These are phyloP conservation scores for Anabacerthia variegaticeps DNA, from an alignment of 2,797 vertebrate genomes.

Conservation along the genomic window DNA sequence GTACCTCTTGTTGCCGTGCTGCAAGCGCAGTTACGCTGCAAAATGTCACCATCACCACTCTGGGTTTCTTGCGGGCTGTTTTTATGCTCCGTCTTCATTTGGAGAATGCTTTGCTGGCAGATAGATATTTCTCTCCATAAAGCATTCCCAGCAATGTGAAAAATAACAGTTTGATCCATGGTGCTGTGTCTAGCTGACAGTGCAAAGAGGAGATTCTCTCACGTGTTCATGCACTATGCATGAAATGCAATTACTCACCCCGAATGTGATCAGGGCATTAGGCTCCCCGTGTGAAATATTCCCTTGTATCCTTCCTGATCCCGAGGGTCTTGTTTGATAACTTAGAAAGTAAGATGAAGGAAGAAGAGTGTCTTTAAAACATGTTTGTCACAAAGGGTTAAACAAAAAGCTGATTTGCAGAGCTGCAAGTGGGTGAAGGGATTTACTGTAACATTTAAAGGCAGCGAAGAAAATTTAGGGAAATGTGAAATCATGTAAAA, in stretches of 20 bases:
- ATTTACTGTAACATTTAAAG: constrained; percentile 3
- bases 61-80: not conserved
- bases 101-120: constrained; percentile 62
- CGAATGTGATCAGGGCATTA: not conserved
- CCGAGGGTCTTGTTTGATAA: not conserved
- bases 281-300: not conserved
- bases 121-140: constrained; percentile 38
- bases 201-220: constrained; percentile 26
- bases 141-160: constrained; percentile 26
- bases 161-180: constrained; percentile 42
- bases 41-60: constrained; percentile 31
- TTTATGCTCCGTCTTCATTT: constrained; percentile 63
- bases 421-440: not conserved
- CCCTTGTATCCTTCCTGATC: not conserved
- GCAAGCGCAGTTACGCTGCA: constrained; percentile 2
- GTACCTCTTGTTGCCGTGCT: not conserved
- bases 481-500: constrained; percentile 37
- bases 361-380: not conserved
- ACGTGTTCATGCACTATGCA: constrained; percentile 23
- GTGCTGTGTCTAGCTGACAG: constrained; percentile 27
- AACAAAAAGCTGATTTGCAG: constrained; percentile 20
- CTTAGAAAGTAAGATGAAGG: not conserved
- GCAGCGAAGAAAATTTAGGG: not conserved
- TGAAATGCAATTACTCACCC: constrained; percentile 35
- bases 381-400: constrained; percentile 30